These are phyloP conservation scores for Hypsopygia costalis DNA, from an alignment of 2,888 invertebrate species.

Conservation along the genomic window DNA sequence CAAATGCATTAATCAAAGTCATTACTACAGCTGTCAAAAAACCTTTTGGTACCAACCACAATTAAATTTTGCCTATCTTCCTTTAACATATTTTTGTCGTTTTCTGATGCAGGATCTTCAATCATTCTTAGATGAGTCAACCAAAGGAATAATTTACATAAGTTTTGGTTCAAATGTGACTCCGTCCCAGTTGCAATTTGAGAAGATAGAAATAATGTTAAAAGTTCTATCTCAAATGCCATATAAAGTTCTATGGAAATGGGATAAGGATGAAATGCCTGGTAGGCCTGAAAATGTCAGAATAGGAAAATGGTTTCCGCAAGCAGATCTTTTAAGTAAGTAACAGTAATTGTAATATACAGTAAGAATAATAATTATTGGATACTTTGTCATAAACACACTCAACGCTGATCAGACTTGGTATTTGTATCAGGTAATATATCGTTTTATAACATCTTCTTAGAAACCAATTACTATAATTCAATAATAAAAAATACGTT, in stretches of 20 bases:
- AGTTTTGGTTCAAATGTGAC: constrained; percentile 44
- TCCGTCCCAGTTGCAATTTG: constrained; percentile 27
- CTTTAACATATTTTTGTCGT: too few relatives aligned
- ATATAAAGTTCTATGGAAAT: constrained; percentile 54
- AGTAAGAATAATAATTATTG: too few relatives aligned
- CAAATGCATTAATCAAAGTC: too few relatives aligned
- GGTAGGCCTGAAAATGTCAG: constrained; percentile 29
- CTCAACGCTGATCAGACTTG: too few relatives aligned
- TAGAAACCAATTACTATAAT: too few relatives aligned
- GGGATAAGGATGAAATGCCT: constrained; percentile 36
- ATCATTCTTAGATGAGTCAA: constrained; percentile 37
- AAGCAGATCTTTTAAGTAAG: constrained; percentile 5
- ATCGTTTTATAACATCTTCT: too few relatives aligned
- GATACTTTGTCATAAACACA: not conserved
- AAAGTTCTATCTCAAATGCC: constrained; percentile 41
- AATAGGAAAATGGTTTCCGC: constrained; percentile 24
- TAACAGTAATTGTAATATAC: too few relatives aligned
- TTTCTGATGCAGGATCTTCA: constrained; percentile 25
- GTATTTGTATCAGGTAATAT: too few relatives aligned
- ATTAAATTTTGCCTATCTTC: too few relatives aligned
- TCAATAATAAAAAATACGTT: too few relatives aligned
- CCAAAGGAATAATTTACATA: constrained; percentile 39
- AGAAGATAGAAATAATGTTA: constrained; percentile 29
- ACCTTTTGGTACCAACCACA: too few relatives aligned
- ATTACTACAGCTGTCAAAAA: too few relatives aligned